A percentile compares a stretch with the other conserved stretches of the same genome.
Evolutionary conservation across 2,888 invertebrate genomes (phyloP).

Genomic region (Plutella xylostella): DNA sequence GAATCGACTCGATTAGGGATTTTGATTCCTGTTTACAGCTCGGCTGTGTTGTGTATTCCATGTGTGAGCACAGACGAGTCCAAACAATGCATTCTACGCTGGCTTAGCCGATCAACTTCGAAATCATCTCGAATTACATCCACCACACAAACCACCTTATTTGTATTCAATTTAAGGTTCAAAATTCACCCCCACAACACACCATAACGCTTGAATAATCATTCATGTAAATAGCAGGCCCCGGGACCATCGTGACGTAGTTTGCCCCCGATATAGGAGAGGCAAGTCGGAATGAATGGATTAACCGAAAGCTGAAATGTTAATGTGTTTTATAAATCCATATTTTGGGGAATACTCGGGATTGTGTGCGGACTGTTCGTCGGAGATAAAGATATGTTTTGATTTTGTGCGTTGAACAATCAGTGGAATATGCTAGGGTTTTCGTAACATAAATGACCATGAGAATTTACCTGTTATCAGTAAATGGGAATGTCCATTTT

Average conservation of each 20-base stretch:
- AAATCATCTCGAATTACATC: constrained; percentile 24
- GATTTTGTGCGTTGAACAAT: no score
- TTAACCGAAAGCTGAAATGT: constrained; percentile 37
- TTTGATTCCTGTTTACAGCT: no score
- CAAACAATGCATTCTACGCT: constrained; percentile 44
- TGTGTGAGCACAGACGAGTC: constrained; percentile 40
- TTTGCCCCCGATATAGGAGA: constrained; percentile 40
- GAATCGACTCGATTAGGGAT: no score
- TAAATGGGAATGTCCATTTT: no score
- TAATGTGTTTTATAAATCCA: constrained; percentile 33
- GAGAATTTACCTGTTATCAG: no score
- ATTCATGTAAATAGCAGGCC: constrained; percentile 59
- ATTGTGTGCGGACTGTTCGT: no score
- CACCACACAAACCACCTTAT: constrained; percentile 23
- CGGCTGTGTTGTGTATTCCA: no score
- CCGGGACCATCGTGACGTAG: constrained; percentile 40
- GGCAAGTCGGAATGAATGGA: constrained; percentile 43
- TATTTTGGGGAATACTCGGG: no score
- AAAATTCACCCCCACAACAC: no score
- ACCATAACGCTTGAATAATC: constrained; percentile 41
- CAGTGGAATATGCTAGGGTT: no score
- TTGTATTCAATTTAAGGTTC: neutral
- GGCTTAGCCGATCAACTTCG: constrained; percentile 44
- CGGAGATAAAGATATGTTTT: no score
- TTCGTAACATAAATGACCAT: no score